Percentiles rank a stretch among this genome's conserved stretches.
These are phyloP conservation scores for Microtus pennsylvanicus DNA, from an alignment of 2,113 vertebrate species.

Conservation along the genomic window DNA sequence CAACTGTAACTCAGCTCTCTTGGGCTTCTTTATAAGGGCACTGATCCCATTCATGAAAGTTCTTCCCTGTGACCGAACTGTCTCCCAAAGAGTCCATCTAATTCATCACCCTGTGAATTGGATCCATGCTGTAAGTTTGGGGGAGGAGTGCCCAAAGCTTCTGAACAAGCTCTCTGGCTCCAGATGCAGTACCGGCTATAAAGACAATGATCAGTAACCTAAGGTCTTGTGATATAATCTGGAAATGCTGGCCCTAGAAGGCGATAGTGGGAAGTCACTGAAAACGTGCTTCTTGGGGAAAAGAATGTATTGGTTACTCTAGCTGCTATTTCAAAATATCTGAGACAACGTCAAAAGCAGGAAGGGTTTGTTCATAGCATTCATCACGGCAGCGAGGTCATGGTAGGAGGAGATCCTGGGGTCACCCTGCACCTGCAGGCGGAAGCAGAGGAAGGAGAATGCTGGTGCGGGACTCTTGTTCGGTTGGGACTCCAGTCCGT, in stretches of 20 bases:
- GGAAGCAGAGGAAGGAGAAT: not conserved
- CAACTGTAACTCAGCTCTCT: not conserved
- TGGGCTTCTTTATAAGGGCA: not conserved
- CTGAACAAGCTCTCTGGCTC: not conserved
- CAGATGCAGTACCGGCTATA: not conserved
- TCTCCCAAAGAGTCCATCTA: not conserved
- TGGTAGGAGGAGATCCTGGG: not conserved
- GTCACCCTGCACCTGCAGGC: not conserved
- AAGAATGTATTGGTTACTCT: not conserved
- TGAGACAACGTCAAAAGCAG: not conserved
- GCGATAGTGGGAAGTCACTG: not conserved
- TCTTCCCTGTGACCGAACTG: not conserved
- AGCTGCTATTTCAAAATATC: not conserved
- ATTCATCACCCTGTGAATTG: not conserved
- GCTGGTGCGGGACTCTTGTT: not conserved
- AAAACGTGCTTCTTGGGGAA: not conserved
- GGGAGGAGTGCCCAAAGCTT: not conserved
- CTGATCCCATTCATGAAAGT: not conserved
- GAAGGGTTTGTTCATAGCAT: not conserved
- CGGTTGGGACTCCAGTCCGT: not conserved
- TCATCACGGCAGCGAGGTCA: too few relatives aligned
- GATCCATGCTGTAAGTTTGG: not conserved
- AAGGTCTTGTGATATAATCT: not conserved
- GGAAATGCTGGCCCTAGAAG: not conserved
- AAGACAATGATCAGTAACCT: not conserved